These are phyloP conservation scores for Hoplodrina ambigua DNA, from an alignment of 2,888 invertebrate genomes.

Conservation along the genomic window DNA sequence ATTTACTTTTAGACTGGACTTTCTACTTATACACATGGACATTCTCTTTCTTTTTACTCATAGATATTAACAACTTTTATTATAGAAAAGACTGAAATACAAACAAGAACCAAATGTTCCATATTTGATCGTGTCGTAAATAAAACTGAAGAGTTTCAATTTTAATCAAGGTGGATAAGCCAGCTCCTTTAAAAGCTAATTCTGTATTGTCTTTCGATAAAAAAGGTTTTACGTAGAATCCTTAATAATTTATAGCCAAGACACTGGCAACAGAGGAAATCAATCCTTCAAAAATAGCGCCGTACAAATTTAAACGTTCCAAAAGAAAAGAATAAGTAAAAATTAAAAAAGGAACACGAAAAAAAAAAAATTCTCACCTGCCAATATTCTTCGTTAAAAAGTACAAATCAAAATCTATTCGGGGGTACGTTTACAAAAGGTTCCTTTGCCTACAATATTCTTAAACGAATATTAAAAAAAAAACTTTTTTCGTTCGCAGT, in stretches of 20 bases:
- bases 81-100: too few species aligned
- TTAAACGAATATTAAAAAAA: conserved; percentile 58
- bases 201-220: conserved; percentile 11
- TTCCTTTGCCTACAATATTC: conserved; percentile 49
- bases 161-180: conserved; percentile 3
- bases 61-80: too few species aligned
- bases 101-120: too few species aligned
- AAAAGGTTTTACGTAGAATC: conserved; percentile 5
- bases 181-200: conserved; percentile 22
- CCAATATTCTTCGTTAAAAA: conserved; percentile 57
- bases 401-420: conserved; percentile 63
- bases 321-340: conserved; percentile 38
- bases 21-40: too few species aligned
- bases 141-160: background rate
- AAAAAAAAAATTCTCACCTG: conserved; percentile 55
- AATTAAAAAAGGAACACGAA: conserved; percentile 36
- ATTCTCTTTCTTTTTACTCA: too few species aligned
- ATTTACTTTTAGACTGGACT: too few species aligned
- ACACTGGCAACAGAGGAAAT: conserved; percentile 26
- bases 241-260: conserved; percentile 24
- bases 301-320: conserved; percentile 39
- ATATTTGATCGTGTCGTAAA: too few species aligned
- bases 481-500: conserved; percentile 35
- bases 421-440: conserved; percentile 55
- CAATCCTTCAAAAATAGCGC: conserved; percentile 22